A percentile compares a stretch with the other conserved stretches of the same genome.
phyloP scores from a whole-genome alignment of 2,888 invertebrate genomes.

The Gastracanthus pulcherrimus region DNA sequence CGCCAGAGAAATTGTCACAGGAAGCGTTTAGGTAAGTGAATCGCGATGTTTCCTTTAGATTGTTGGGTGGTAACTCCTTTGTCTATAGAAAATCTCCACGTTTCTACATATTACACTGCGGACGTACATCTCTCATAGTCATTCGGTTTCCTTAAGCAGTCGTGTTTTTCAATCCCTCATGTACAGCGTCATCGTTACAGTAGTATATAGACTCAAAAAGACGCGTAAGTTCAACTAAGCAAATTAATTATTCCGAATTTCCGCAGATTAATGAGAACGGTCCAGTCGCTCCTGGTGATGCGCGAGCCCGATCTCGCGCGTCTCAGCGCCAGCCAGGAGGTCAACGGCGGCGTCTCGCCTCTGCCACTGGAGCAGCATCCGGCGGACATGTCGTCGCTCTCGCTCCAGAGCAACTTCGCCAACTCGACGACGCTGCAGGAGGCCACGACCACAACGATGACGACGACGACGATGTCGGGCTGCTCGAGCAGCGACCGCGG shows the following conservation, averaged over 20 bases:
- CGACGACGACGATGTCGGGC: conserved; percentile 60
- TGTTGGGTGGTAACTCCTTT: too few relatives aligned
- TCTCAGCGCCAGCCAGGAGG: conserved; percentile 20
- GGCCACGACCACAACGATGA: conserved; percentile 63
- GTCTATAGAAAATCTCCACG: too few relatives aligned
- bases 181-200: too few relatives aligned
- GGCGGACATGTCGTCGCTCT: conserved; percentile 59
- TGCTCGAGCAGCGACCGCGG: conserved; percentile 62
- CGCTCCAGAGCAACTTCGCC: conserved; percentile 59
- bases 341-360: conserved; percentile 32
- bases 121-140: too few relatives aligned
- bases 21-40: conserved; percentile 80
- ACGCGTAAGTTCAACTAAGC: too few relatives aligned
- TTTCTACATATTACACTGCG: too few relatives aligned
- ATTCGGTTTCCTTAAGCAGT: too few relatives aligned
- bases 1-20: conserved; percentile 83
- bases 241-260: too few relatives aligned
- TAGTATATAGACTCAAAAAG: too few relatives aligned
- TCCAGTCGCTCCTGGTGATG: conserved; percentile 82
- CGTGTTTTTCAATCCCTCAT: too few relatives aligned
- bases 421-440: conserved; percentile 56
- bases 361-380: conserved; percentile 55
- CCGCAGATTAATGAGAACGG: conserved; percentile 81
- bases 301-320: conserved; percentile 80
- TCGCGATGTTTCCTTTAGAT: too few relatives aligned